Base-by-base conservation (phyloP, 2,888 invertebrate genomes). In the Tricholauxania praeusta region DNA sequence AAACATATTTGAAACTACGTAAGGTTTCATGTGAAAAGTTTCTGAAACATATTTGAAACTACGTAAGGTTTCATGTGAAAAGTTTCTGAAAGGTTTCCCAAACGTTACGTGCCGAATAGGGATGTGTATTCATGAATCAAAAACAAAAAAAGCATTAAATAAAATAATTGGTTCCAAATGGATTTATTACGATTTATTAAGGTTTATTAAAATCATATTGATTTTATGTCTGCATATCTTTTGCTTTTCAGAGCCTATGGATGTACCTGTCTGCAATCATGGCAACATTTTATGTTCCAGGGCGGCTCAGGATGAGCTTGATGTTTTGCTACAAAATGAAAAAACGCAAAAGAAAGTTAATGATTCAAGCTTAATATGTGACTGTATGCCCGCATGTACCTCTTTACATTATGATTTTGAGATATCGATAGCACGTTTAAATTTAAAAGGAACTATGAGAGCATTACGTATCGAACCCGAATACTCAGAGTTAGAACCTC, bases 321-420 rank as follows among this genome's bases (percentile, higher is more conserved):
- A 79, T 75, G 53, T 76, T 14, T 12, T 83, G 8, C 75, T 86
- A 19, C 84, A 85, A 62, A 81, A 82, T 65, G 80, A 86, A 78
- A 83, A 86, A 1, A 79, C 82, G 19, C 79, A 79, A 12, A 80
- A 82, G 49, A 74, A 75, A 2, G 17, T 77, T 10, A 77, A 83
- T 76, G 78, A 74, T 57, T 75, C 71, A 3, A 77, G 80, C 57
- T 78, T 81, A 22, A 81, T 80, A 77, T 86, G 86, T 73, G 82
- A 86, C 59, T 86, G 86, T 47, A 79, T 87, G 80, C 87, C 87
- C 0, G 81, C 84, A 8, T 86, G 86, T 71, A 86, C 84, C 5
- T 87, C 86, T 3, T 74, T 86, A 57, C 83, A 82, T 47, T 86
- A 87, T 49, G 84, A 86, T 75, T 82, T 86, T 66, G 87, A 87